A percentile compares a stretch with the other conserved stretches of the same genome.
These are phyloP conservation scores for Halyomorpha halys DNA, from an alignment of 1,140 invertebrate species.

Conservation along the genomic window DNA sequence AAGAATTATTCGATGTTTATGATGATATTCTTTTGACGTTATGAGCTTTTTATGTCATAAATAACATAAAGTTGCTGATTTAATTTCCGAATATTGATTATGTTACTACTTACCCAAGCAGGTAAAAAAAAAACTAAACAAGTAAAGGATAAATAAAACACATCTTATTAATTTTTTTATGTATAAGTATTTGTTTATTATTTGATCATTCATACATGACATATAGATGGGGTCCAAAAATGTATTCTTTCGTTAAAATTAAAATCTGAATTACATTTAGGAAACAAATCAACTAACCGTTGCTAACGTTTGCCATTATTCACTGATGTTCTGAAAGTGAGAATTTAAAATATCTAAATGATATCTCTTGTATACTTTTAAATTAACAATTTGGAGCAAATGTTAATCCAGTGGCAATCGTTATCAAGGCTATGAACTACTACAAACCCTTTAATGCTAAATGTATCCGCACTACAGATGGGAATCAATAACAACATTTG, in stretches of 20 bases:
- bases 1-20: too few relatives aligned
- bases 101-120: too few relatives aligned
- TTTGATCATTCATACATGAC: conserved; percentile 20
- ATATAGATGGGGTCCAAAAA: background rate
- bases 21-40: too few relatives aligned
- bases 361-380: background rate
- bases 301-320: conserved; percentile 12
- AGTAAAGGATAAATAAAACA: too few relatives aligned
- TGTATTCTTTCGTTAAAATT: background rate
- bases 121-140: too few relatives aligned
- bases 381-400: background rate
- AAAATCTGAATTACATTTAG: conserved; percentile 6
- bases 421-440: too few relatives aligned
- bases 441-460: background rate
- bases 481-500: conserved; percentile 6
- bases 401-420: too few relatives aligned
- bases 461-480: background rate
- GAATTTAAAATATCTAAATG: background rate
- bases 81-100: too few relatives aligned
- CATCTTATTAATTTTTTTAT: too few relatives aligned
- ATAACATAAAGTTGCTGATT: too few relatives aligned
- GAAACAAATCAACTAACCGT: too few relatives aligned
- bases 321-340: background rate
- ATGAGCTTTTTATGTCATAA: too few relatives aligned
- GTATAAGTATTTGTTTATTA: conserved; percentile 1